Conservation (phyloP, 1,140 invertebrate species). For the Asbolus verrucosus region DNA sequence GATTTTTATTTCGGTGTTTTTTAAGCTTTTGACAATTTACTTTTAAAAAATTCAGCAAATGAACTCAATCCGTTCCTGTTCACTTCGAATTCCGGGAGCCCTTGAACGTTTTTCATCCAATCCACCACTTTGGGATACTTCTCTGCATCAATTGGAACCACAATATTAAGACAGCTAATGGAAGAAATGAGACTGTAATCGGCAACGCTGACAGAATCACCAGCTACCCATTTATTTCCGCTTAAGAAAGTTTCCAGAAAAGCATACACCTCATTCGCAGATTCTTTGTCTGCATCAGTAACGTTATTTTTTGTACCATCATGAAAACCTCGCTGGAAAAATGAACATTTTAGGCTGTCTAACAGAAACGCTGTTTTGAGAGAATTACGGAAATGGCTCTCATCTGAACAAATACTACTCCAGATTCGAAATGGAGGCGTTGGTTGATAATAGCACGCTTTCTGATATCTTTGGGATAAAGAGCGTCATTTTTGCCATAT, state of each 20-base stretch:
- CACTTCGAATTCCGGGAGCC: background rate
- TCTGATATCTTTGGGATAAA: slow-evolving; percentile 72
- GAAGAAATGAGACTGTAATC: slow-evolving; percentile 52
- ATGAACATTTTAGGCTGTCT: too few relatives aligned
- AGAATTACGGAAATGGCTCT: slow-evolving; percentile 47
- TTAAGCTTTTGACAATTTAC: too few relatives aligned
- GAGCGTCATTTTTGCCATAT: slow-evolving; percentile 69
- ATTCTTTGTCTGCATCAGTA: slow-evolving; percentile 20
- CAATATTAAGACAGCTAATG: slow-evolving; percentile 8
- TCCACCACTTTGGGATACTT: slow-evolving; percentile 40
- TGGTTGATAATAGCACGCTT: slow-evolving; percentile 69
- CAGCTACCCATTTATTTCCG: slow-evolving; percentile 49
- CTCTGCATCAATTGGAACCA: slow-evolving; percentile 43
- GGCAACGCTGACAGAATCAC: slow-evolving; percentile 52
- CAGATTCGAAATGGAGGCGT: slow-evolving; percentile 68
- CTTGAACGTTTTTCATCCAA: slow-evolving; percentile 3
- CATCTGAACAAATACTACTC: slow-evolving; percentile 64
- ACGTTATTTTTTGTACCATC: slow-evolving; percentile 42
- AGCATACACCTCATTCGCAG: slow-evolving; percentile 40
- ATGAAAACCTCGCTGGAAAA: slow-evolving; percentile 41
- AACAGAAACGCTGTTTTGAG: background rate
- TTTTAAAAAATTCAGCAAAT: slow-evolving; percentile 47
- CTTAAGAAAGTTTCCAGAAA: slow-evolving; percentile 53
- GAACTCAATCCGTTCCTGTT: background rate
- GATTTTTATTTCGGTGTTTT: too few relatives aligned